Percentiles rank a stretch among this genome's conserved stretches.
These are phyloP conservation scores for Phocides pigmalion DNA, from an alignment of 1,140 invertebrate genomes.

Conservation along the genomic window DNA sequence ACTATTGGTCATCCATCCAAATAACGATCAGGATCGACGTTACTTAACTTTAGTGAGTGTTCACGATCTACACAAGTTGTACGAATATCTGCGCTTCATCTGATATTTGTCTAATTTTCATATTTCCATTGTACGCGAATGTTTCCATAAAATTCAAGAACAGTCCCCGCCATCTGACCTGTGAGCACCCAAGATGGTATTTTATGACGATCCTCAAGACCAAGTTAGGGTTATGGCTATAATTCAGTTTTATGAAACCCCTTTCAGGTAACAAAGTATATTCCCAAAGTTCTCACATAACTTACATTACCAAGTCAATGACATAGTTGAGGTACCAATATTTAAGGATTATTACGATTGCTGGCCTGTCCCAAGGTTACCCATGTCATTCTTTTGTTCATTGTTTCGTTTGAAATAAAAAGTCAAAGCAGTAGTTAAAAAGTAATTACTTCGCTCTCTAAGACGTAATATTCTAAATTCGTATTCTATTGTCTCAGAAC, in stretches of 20 bases:
- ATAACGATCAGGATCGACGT: too few species aligned
- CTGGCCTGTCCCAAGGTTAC: background rate
- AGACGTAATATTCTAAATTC: background rate
- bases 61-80: too few species aligned
- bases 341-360: conserved; percentile 34
- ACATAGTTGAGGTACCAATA: conserved; percentile 22
- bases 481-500: background rate
- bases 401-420: conserved; percentile 43
- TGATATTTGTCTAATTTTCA: conserved; percentile 55
- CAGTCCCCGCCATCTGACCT: conserved; percentile 66
- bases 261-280: conserved; percentile 76
- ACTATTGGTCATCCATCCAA: too few species aligned
- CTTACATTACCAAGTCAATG: conserved; percentile 53
- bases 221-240: conserved; percentile 76
- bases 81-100: too few species aligned
- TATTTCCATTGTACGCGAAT: conserved; percentile 69
- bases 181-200: conserved; percentile 67
- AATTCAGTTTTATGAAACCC: conserved; percentile 80
- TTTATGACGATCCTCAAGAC: conserved; percentile 75
- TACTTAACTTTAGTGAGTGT: too few species aligned
- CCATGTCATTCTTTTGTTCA: conserved; percentile 51
- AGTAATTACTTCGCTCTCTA: background rate
- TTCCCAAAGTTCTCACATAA: conserved; percentile 70
- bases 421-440: conserved; percentile 2
- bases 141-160: conserved; percentile 73